Evolutionary conservation across 1,140 invertebrate genomes (phyloP).

Genomic region (Melitaea cinxia): DNA sequence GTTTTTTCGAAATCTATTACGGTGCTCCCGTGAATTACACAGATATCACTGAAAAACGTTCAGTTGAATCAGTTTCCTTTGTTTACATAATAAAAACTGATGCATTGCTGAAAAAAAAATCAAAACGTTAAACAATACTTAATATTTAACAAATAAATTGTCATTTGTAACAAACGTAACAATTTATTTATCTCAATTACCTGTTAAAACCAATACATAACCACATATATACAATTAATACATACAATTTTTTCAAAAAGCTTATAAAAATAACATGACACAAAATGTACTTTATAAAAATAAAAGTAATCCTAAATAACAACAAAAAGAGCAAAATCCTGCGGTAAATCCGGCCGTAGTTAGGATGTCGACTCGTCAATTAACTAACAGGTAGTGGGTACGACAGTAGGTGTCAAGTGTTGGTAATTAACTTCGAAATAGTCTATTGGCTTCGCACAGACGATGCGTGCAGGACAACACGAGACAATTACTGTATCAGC

Average conservation of each 20-base stretch:
- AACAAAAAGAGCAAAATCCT: slow-evolving; percentile 26
- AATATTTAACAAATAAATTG: not conserved
- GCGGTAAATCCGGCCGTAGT: slow-evolving; percentile 53
- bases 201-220: no score
- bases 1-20: slow-evolving; percentile 23
- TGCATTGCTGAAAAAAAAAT: no score
- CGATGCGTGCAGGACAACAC: slow-evolving; percentile 20
- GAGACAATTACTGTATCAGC: slow-evolving; percentile 14
- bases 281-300: not conserved
- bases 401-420: slow-evolving; percentile 63
- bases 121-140: not conserved
- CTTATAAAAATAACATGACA: no score
- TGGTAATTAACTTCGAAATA: slow-evolving; percentile 58
- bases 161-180: no score
- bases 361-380: slow-evolving; percentile 62
- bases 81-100: slow-evolving; percentile 5
- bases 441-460: slow-evolving; percentile 17
- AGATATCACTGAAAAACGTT: slow-evolving; percentile 22
- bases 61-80: not conserved
- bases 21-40: slow-evolving; percentile 4
- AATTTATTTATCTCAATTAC: no score
- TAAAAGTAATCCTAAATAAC: slow-evolving; percentile 4
- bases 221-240: no score
- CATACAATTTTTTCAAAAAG: no score
- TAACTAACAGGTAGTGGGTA: slow-evolving; percentile 59